Evolutionary conservation across 2,888 invertebrate species (phyloP).

Genomic region (Sarcophaga subvicina): DNA sequence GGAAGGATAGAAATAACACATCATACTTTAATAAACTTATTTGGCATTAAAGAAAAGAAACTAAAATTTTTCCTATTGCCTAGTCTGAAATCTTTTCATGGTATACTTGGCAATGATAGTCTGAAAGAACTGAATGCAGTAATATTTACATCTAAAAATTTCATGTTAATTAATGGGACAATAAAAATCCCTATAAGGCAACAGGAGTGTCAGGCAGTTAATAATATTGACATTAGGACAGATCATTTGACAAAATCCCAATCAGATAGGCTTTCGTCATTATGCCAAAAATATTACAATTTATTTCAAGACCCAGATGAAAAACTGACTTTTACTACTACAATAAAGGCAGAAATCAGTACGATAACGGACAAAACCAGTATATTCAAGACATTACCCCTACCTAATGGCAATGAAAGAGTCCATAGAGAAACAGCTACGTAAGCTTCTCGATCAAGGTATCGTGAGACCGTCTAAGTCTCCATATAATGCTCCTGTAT

Average conservation of each 20-base stretch:
- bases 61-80: constrained; percentile 27
- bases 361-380: neutral
- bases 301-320: constrained; percentile 29
- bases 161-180: neutral
- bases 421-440: constrained; percentile 7
- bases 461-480: constrained; percentile 15
- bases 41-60: neutral
- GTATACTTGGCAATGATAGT: constrained; percentile 25
- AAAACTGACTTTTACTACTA: constrained; percentile 22
- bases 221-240: neutral
- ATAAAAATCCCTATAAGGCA: neutral
- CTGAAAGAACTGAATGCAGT: neutral
- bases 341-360: neutral
- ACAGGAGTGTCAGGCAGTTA: neutral
- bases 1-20: constrained; percentile 3
- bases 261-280: neutral
- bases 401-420: constrained; percentile 1
- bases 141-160: neutral
- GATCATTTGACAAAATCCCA: neutral
- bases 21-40: constrained; percentile 4
- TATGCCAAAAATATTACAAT: neutral
- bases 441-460: neutral
- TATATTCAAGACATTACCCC: neutral
- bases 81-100: constrained; percentile 22
- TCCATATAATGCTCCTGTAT: constrained; percentile 2